These are phyloP conservation scores for Tretioscincus oriximinensis DNA, from an alignment of 2,113 vertebrate species.

Conservation along the genomic window DNA sequence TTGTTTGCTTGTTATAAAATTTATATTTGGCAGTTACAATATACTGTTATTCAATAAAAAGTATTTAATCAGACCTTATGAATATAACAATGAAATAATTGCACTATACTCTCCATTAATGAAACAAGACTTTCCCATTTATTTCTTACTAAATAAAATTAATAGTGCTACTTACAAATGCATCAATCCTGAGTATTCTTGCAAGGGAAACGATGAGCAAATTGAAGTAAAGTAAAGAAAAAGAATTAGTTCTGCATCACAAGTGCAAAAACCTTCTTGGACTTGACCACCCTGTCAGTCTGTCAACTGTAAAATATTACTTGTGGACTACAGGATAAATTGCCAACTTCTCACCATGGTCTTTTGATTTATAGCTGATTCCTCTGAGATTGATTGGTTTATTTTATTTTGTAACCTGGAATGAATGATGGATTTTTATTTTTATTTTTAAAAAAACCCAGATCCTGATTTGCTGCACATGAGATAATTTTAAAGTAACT, in stretches of 20 bases:
- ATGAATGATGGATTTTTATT: constrained; percentile 68
- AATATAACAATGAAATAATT: no score
- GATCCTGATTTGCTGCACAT: constrained; percentile 50
- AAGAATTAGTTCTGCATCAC: constrained; percentile 30
- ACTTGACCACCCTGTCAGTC: constrained; percentile 63
- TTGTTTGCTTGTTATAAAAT: no score
- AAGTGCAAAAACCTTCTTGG: constrained; percentile 52
- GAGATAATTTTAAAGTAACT: constrained; percentile 70
- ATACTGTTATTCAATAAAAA: no score
- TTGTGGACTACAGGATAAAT: constrained; percentile 69
- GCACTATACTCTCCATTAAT: constrained; percentile 6
- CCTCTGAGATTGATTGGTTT: constrained; percentile 66
- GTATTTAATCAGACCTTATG: no score
- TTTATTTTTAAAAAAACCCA: constrained; percentile 52
- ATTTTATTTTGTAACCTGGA: constrained; percentile 69
- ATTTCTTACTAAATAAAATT: background rate
- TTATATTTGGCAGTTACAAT: no score
- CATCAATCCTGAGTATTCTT: background rate
- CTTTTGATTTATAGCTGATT: constrained; percentile 75
- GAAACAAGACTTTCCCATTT: background rate
- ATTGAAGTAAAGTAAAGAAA: background rate
- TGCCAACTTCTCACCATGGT: constrained; percentile 59
- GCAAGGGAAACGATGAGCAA: constrained; percentile 17
- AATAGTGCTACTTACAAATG: background rate
- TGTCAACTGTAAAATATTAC: constrained; percentile 68